Conservation (phyloP, 2,797 vertebrate species). For the Calcarius lapponicus region DNA sequence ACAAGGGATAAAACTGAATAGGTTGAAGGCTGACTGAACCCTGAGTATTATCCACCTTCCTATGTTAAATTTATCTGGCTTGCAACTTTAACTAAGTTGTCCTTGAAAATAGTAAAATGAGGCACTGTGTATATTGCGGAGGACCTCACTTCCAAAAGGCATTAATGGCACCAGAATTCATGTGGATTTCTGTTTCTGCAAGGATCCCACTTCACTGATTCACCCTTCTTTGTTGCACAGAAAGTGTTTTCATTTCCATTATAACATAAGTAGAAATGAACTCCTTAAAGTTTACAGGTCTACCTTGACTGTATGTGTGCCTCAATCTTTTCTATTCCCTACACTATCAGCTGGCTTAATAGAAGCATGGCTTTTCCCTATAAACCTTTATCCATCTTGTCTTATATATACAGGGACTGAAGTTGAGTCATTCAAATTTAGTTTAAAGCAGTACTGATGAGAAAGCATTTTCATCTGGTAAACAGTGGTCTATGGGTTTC, state of each 20-base stretch:
- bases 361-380: background rate
- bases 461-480: background rate
- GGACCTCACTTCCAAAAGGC: background rate
- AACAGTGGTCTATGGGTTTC: background rate
- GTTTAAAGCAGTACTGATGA: background rate
- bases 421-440: background rate
- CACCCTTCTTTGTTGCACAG: background rate
- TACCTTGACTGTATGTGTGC: background rate
- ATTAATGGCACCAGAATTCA: background rate
- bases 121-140: background rate
- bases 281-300: background rate
- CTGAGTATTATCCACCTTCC: constrained; percentile 19
- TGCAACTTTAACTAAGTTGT: constrained; percentile 41
- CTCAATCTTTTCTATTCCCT: background rate
- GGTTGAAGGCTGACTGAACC: constrained; percentile 52
- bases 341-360: background rate
- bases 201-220: background rate
- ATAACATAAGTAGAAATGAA: background rate
- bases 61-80: constrained; percentile 44
- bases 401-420: background rate
- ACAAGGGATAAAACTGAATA: constrained; percentile 61
- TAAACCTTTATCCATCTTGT: background rate
- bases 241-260: background rate
- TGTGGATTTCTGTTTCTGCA: background rate
- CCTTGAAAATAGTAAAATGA: constrained; percentile 38